Conservation (phyloP, 2,797 vertebrate genomes). For the Sylvia borin region DNA sequence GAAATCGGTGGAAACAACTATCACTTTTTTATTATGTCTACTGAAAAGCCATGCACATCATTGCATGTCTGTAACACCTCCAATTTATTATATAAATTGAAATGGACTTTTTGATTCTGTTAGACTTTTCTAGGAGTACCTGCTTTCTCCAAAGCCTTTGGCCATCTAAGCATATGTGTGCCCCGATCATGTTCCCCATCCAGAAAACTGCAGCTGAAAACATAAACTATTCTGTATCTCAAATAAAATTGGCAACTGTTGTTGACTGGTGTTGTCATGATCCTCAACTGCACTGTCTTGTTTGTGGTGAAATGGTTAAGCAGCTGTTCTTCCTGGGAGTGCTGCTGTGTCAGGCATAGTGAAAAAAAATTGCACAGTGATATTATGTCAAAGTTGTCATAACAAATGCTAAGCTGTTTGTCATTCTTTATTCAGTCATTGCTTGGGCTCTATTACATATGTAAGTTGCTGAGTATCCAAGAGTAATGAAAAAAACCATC, state of each 20-base stretch:
- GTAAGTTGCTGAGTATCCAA: slow-evolving; percentile 25
- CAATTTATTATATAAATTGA: background rate
- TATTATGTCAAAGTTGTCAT: slow-evolving; percentile 40
- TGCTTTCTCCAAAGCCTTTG: background rate
- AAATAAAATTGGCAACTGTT: background rate
- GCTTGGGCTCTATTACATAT: background rate
- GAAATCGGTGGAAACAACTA: background rate
- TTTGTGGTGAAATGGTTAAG: slow-evolving; percentile 18
- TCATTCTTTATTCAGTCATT: slow-evolving; percentile 18
- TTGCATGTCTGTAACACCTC: background rate
- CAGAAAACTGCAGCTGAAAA: background rate
- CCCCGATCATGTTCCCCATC: background rate
- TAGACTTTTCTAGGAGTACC: background rate
- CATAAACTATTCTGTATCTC: background rate
- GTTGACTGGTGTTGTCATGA: background rate
- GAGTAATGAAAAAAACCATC: slow-evolving; percentile 2
- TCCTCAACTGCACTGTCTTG: background rate
- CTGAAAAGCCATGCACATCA: background rate
- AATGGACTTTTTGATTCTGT: background rate
- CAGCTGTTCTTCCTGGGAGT: background rate
- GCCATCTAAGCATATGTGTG: background rate
- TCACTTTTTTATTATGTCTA: background rate
- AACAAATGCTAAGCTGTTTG: slow-evolving; percentile 19
- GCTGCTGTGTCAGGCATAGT: background rate
- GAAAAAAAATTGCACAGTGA: background rate